Percentiles rank a stretch among this genome's conserved stretches.
phyloP scores from a whole-genome alignment of 2,113 vertebrate species.

The Entosphenus tridentatus region DNA sequence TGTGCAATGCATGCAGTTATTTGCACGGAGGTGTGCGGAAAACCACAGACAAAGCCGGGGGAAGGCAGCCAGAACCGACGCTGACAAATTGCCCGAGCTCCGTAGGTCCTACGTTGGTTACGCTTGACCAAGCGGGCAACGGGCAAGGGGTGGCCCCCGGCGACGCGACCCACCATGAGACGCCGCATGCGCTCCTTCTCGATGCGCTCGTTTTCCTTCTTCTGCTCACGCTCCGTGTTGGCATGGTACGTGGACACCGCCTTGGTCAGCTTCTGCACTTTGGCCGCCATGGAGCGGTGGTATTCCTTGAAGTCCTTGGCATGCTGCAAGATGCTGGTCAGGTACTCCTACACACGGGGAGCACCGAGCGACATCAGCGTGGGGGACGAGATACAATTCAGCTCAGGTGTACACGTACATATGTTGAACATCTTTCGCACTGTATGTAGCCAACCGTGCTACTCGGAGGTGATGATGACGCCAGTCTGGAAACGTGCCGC shows the following conservation, averaged over 20 bases:
- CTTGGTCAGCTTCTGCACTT: conserved; percentile 84
- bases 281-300: conserved; percentile 70
- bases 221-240: conserved; percentile 92
- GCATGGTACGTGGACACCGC: conserved; percentile 80
- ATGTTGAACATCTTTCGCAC: no score
- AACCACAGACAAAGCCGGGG: background rate
- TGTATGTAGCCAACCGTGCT: no score
- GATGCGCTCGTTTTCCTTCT: conserved; percentile 88
- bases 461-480: no score
- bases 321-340: conserved; percentile 93
- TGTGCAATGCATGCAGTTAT: no score
- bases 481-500: no score
- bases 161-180: conserved; percentile 42
- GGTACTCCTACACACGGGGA: conserved; percentile 47
- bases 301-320: conserved; percentile 97
- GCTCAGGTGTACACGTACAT: no score
- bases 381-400: no score
- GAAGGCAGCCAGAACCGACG: background rate
- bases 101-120: background rate
- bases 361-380: no score
- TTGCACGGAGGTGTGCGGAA: no score
- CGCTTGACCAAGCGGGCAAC: background rate
- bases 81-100: background rate
- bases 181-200: conserved; percentile 91
- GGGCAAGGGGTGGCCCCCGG: background rate